Percentiles rank a stretch among this genome's conserved stretches.
These are phyloP conservation scores for Clivina fossor DNA, from an alignment of 2,888 invertebrate genomes.

Conservation along the genomic window DNA sequence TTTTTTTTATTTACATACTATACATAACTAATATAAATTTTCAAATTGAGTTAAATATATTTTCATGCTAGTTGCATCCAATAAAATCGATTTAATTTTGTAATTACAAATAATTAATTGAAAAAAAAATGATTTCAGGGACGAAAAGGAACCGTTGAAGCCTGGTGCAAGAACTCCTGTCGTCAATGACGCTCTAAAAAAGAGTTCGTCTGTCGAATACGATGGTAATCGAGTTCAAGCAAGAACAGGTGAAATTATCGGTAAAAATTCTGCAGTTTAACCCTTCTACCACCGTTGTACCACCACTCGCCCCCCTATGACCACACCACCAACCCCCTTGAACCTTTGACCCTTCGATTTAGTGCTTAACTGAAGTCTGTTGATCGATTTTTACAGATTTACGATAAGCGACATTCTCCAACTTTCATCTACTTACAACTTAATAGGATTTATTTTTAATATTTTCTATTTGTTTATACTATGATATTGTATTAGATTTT, in stretches of 20 bases:
- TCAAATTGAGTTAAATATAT: no score
- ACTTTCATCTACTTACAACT: slow-evolving; percentile 5
- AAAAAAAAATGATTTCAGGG: slow-evolving; percentile 55
- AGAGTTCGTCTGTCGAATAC: slow-evolving; percentile 78
- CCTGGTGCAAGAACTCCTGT: slow-evolving; percentile 59
- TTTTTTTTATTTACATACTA: no score
- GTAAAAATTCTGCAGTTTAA: slow-evolving; percentile 88
- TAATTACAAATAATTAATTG: no score
- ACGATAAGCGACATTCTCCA: slow-evolving; percentile 14
- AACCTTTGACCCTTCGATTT: no score
- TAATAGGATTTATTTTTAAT: slow-evolving; percentile 14
- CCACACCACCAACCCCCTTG: slow-evolving; percentile 15
- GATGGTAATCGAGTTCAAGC: slow-evolving; percentile 81
- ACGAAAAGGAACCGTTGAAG: slow-evolving; percentile 80
- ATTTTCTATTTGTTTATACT: slow-evolving; percentile 1
- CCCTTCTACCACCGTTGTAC: slow-evolving; percentile 3
- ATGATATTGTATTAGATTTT: not conserved
- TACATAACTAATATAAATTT: no score
- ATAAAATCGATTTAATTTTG: no score
- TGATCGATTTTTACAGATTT: no score
- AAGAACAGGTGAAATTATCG: slow-evolving; percentile 80
- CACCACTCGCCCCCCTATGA: slow-evolving; percentile 12
- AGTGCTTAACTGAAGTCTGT: no score
- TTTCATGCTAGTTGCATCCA: no score
- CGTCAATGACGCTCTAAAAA: slow-evolving; percentile 64